Percentiles rank a stretch among this genome's conserved stretches.
Evolutionary conservation across 1,140 invertebrate species (phyloP).

Genomic region (Adoxophyes honmai): DNA sequence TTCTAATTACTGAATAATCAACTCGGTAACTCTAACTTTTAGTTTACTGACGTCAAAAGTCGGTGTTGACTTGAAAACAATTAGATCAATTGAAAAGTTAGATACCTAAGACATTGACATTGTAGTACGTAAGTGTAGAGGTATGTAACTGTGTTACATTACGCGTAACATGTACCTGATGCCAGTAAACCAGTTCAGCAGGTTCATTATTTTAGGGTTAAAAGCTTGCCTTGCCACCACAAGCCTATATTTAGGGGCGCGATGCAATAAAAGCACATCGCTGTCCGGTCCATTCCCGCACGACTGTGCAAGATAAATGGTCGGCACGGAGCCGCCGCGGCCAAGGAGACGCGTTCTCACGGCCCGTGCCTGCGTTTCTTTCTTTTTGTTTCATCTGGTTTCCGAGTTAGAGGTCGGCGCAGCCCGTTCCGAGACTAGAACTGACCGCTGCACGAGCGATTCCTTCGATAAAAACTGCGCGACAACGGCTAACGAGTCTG

Average conservation of each 20-base stretch:
- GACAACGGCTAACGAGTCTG: conserved; percentile 48
- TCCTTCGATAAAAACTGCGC: conserved; percentile 56
- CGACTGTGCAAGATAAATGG: conserved; percentile 75
- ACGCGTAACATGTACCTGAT: too few species aligned
- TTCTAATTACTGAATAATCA: too few species aligned
- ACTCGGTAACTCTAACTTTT: too few species aligned
- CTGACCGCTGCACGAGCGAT: conserved; percentile 67
- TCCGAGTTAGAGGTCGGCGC: conserved; percentile 69
- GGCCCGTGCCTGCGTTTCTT: conserved; percentile 67
- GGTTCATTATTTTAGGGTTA: conserved; percentile 48
- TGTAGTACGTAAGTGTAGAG: too few species aligned
- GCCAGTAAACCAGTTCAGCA: conserved; percentile 27
- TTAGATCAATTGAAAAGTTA: too few species aligned
- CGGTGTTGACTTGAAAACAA: too few species aligned
- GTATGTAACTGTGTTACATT: neutral
- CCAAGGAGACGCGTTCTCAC: conserved; percentile 71
- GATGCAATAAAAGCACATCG: conserved; percentile 72
- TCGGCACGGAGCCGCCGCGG: conserved; percentile 45
- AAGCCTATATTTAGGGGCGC: conserved; percentile 70
- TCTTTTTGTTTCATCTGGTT: conserved; percentile 71
- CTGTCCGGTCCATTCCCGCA: conserved; percentile 66
- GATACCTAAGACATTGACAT: too few species aligned
- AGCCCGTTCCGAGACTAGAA: conserved; percentile 53
- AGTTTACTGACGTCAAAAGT: too few species aligned
- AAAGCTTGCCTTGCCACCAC: conserved; percentile 46